Base-by-base conservation (phyloP, 2,888 invertebrate genomes). In the Achlya flavicornis region DNA sequence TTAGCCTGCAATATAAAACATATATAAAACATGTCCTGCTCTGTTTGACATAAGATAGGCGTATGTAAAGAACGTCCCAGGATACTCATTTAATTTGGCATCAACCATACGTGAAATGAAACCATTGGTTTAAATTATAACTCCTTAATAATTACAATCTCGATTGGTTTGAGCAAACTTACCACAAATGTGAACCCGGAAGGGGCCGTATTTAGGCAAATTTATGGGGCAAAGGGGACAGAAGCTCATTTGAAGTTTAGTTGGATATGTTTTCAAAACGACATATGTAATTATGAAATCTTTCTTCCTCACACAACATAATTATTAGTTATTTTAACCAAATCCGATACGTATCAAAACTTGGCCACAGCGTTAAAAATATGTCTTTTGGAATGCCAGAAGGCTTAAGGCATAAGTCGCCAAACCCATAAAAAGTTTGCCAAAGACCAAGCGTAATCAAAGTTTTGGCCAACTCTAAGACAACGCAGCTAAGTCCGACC, bases 81-180 rank as follows among this genome's bases (percentile, higher is more conserved):
- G 41, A 38, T 41, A 41, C 1, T 12, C 12, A 41, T 41, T 41
- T 41, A 4, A 75, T 75, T 72, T 64, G 48, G 69, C 65, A 68
- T 64, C 84, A 80, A 70, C 73, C 82, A 78, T 72, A 85, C 83
- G 86, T 82, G 80, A 86, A 86, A 87, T 87, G 81, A 82, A 83
- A 78, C 71, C 69, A 74, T 64, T 76, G 72, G 81, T 81, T 79
- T 81, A 38, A 85, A 84, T 86, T 81, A 83, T 83, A 74, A 75
- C 72, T 69, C 68, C 74, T 71, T 75, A 77, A 75, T 76, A 71
- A 74, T 76, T 67, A 64, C 63, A 71, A 71, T 74, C 69, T 68
- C 66, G 66, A 73, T 72, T 69, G 66, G 70, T 63, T 68, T 58
- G 10, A 32, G 62, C 67, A 72, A 73, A 67, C 70, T 26, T 57